Evolutionary conservation across 2,113 vertebrate species (phyloP).

Genomic region (Silurus meridionalis): DNA sequence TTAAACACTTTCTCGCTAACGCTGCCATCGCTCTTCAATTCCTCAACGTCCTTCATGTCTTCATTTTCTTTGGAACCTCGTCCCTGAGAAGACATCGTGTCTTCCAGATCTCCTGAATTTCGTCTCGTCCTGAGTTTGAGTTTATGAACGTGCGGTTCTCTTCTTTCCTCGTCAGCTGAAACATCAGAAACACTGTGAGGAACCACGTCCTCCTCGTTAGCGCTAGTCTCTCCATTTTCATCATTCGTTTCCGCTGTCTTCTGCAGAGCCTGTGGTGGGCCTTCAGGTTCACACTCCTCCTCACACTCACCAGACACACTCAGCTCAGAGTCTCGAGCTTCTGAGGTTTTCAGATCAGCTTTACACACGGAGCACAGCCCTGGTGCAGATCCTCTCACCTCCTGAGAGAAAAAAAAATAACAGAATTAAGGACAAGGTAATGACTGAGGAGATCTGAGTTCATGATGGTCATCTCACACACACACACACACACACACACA

Average conservation of each 20-base stretch:
- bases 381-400: background rate
- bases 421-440: background rate
- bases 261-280: background rate
- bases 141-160: background rate
- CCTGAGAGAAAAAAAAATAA: background rate
- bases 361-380: constrained; percentile 1
- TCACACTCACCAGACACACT: background rate
- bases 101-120: too few species aligned
- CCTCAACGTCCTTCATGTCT: background rate
- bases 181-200: background rate
- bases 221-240: background rate
- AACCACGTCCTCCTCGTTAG: background rate
- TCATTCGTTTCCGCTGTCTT: background rate
- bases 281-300: too few species aligned
- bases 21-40: too few species aligned
- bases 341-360: background rate
- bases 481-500: background rate
- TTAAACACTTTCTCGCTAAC: background rate
- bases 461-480: background rate
- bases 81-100: background rate
- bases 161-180: background rate
- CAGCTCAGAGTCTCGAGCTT: background rate
- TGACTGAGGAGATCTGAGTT: background rate
- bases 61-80: background rate
- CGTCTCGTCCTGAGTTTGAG: background rate